Conservation (phyloP, 2,113 vertebrate genomes). For the Onychostoma macrolepis region DNA sequence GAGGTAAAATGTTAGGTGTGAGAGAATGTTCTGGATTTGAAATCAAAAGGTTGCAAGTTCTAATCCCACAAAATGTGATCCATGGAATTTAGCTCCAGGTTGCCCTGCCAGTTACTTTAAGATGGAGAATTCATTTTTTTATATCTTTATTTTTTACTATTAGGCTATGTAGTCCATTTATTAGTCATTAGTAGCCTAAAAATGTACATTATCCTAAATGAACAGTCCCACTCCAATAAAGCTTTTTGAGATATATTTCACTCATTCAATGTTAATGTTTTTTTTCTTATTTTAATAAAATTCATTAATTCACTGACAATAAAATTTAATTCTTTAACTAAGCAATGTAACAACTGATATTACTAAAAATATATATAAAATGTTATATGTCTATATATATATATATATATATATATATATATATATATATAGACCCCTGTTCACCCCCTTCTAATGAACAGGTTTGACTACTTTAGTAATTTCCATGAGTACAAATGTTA, state of each 20-base stretch:
- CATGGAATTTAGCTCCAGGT: not conserved
- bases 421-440: too few relatives aligned
- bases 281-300: not conserved
- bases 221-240: not conserved
- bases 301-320: not conserved
- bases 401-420: too few relatives aligned
- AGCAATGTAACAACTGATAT: not conserved
- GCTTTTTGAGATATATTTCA: not conserved
- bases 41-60: not conserved
- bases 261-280: not conserved
- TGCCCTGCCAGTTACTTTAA: not conserved
- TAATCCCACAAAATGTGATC: not conserved
- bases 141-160: not conserved
- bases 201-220: not conserved
- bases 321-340: not conserved
- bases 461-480: too few relatives aligned
- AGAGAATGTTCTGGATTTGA: not conserved
- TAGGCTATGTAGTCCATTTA: not conserved
- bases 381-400: too few relatives aligned
- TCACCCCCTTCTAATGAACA: too few relatives aligned
- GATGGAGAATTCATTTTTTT: not conserved
- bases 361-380: too few relatives aligned
- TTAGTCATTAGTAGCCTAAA: not conserved
- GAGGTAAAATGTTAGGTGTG: slow-evolving; percentile 80
- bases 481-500: too few relatives aligned